Evolutionary conservation across 1,140 invertebrate genomes (phyloP).

Genomic region (Antheraea pernyi): DNA sequence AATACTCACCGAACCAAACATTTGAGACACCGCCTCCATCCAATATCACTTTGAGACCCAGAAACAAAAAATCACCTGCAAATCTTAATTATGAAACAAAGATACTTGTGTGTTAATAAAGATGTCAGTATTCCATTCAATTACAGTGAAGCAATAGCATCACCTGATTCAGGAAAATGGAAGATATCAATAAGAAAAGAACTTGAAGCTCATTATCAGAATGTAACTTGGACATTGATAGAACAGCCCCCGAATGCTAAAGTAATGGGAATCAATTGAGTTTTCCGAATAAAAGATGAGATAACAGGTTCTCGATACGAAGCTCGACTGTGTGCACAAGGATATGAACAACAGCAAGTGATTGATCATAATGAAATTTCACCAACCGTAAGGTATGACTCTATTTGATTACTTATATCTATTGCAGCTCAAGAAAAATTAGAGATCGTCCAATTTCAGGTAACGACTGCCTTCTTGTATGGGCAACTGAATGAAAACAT

Average conservation of each 20-base stretch:
- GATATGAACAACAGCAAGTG: constrained; percentile 32
- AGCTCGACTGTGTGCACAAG: constrained; percentile 36
- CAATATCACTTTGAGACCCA: constrained; percentile 25
- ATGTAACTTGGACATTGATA: constrained; percentile 45
- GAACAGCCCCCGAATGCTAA: constrained; percentile 36
- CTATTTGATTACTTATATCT: constrained; percentile 36
- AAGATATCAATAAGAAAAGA: constrained; percentile 41
- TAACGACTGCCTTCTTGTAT: constrained; percentile 23
- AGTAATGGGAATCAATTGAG: constrained; percentile 53
- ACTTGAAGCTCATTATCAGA: constrained; percentile 33
- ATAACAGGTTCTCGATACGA: constrained; percentile 33
- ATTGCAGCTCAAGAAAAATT: constrained; percentile 22
- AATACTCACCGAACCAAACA: not conserved
- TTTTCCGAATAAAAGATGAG: constrained; percentile 50
- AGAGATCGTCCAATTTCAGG: constrained; percentile 16
- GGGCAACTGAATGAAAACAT: constrained; percentile 17
- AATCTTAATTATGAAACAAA: constrained; percentile 13
- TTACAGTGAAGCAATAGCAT: constrained; percentile 26
- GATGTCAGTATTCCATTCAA: constrained; percentile 19
- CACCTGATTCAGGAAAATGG: constrained; percentile 29
- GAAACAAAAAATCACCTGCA: constrained; percentile 13
- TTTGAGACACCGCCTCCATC: not conserved
- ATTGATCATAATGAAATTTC: constrained; percentile 46
- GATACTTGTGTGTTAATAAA: constrained; percentile 27
- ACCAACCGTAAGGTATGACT: constrained; percentile 33